These are phyloP conservation scores for Phalacrocorax aristotelis DNA, from an alignment of 2,113 vertebrate species.

Conservation along the genomic window DNA sequence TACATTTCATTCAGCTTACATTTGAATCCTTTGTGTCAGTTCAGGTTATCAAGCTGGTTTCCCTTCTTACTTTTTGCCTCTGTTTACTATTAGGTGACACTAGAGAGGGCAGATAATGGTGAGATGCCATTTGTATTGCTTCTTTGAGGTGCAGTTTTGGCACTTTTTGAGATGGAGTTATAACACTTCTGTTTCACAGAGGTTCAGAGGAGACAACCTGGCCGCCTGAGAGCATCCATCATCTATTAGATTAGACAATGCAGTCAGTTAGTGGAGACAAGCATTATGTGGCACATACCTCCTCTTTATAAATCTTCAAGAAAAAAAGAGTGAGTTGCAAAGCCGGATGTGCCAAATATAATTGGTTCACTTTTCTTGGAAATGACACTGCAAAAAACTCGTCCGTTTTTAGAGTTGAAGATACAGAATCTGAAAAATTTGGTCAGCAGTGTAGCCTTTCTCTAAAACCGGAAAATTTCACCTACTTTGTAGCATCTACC, in stretches of 20 bases:
- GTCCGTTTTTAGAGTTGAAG: not conserved
- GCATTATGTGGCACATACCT: not conserved
- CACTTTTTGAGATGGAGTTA: not conserved
- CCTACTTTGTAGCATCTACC: not conserved
- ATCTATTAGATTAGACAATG: not conserved
- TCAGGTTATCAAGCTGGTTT: not conserved
- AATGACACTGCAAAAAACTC: not conserved
- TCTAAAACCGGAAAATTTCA: conserved; percentile 8
- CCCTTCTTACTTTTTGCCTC: not conserved
- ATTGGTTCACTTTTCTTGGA: conserved; percentile 14
- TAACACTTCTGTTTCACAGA: not conserved
- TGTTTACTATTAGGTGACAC: not conserved
- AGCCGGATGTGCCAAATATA: not conserved
- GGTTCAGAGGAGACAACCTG: not conserved
- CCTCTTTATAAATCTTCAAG: not conserved
- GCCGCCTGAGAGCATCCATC: not conserved
- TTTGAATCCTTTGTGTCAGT: not conserved
- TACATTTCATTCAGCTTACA: not conserved
- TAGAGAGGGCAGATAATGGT: not conserved
- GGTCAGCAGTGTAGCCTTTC: not conserved
- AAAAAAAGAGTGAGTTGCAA: not conserved
- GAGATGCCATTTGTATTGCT: not conserved
- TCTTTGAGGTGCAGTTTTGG: not conserved
- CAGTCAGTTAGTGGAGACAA: not conserved
- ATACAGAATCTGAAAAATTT: conserved; percentile 4